Conservation (phyloP, 2,113 vertebrate species). For the human (Homo sapiens) region DNA sequence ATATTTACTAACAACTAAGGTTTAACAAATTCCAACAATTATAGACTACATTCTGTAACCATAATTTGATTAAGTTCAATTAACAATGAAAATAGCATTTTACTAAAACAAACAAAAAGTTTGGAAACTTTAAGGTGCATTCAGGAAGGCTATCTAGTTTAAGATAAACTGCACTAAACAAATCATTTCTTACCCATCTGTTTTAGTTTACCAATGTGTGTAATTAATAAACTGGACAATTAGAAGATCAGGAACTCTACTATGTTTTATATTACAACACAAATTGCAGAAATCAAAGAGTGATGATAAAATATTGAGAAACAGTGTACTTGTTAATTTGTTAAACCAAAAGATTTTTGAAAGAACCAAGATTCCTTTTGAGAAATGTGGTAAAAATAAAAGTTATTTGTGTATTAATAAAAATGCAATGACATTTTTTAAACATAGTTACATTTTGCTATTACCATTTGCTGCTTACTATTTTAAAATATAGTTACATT, state of each 20-base stretch:
- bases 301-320: constrained; percentile 47
- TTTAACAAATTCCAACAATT: neutral
- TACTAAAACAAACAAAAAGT: neutral
- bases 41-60: neutral
- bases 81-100: neutral
- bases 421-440: neutral
- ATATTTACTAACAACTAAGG: neutral
- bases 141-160: neutral
- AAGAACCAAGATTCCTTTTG: constrained; percentile 51
- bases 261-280: constrained; percentile 34
- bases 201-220: neutral
- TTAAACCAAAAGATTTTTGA: constrained; percentile 47
- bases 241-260: neutral
- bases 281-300: constrained; percentile 52
- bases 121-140: neutral
- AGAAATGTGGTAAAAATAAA: constrained; percentile 56
- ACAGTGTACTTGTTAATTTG: constrained; percentile 44
- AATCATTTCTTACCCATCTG: neutral
- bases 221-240: constrained; percentile 17
- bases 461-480: too few species aligned
- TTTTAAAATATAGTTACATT: too few species aligned
- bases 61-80: neutral
- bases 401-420: constrained; percentile 2
- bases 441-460: too few species aligned
- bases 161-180: neutral